Evolutionary conservation across 37 sponge, comb jelly and placozoan species (phyloP).

Genomic region (Eunapius fragilis): DNA sequence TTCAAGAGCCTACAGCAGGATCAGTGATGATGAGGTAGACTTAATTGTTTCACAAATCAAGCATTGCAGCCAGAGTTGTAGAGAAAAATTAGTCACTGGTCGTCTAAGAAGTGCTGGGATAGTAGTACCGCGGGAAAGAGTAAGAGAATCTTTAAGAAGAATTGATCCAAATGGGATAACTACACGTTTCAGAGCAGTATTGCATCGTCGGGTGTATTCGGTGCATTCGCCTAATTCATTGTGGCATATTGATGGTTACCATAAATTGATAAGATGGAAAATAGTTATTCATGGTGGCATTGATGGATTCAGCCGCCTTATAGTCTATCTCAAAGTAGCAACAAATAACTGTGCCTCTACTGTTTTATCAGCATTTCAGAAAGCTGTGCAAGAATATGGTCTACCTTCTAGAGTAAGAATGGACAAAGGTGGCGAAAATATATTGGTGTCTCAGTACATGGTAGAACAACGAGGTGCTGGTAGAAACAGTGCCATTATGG

Average conservation of each 20-base stretch:
- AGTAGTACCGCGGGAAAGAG: slow-evolving; percentile 33
- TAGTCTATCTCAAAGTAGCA: slow-evolving; percentile 44
- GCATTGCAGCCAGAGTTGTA: slow-evolving; percentile 3
- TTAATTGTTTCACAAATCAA: no score
- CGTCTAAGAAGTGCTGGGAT: slow-evolving; percentile 35
- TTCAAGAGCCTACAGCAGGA: no score
- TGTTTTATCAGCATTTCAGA: slow-evolving; percentile 39
- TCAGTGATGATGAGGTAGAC: no score
- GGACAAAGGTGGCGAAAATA: slow-evolving; percentile 75
- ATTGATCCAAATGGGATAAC: slow-evolving; percentile 55
- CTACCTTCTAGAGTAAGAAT: slow-evolving; percentile 68
- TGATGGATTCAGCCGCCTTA: slow-evolving; percentile 69
- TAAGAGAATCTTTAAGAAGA: slow-evolving; percentile 48
- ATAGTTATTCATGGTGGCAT: slow-evolving; percentile 66
- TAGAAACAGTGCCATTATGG: slow-evolving; percentile 64
- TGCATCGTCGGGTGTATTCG: slow-evolving; percentile 48
- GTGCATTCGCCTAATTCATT: slow-evolving; percentile 65
- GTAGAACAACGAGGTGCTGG: slow-evolving; percentile 68
- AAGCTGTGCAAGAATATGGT: slow-evolving; percentile 57
- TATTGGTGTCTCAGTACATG: slow-evolving; percentile 56
- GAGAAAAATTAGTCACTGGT: slow-evolving; percentile 48
- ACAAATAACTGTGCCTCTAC: slow-evolving; percentile 69
- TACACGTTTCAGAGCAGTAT: slow-evolving; percentile 17
- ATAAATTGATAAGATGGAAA: slow-evolving; percentile 70
- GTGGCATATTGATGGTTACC: slow-evolving; percentile 78